Base-by-base conservation (phyloP, 1,140 invertebrate genomes). In the Himalopsyche phryganea region DNA sequence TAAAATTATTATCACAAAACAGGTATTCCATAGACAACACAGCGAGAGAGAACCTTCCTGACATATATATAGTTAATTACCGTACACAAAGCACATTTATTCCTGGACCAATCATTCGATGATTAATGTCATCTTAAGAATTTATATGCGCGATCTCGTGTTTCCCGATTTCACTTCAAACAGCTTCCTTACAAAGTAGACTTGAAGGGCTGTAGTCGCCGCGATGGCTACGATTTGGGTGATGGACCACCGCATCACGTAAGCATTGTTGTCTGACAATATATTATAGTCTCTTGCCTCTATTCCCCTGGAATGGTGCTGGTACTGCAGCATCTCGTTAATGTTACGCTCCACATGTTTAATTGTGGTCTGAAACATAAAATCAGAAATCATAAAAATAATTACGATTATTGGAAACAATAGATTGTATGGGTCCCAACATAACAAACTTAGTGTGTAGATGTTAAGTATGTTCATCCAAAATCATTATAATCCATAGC, bases 121-220 rank as follows among this genome's bases (percentile, higher is more conserved):
- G 23, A 28, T 28, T 28, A 28, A 28, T 9, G 9, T 5, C 3
- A 3, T 28, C 23, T 40, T 40, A 40, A 40, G n/a, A 13, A 50
- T 28, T 51, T 73, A 85, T 59, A 84, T 84, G 51, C 82, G 76
- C 17, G 79, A 78, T 66, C 78, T 84, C 4, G 81, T 81, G 13
- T 80, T 76, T 52, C 82, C 81, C n/a, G 81, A 80, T 68, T 87
- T 89, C 0, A 85, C 83, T 61, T 92, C 86, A 71, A 96, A 96
- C 1, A 96, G 76, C 77, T 91, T 91, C 61, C 88, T 83, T 7
- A 96, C 86, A 75, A 94, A 94, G 70, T 87, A 93, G 0, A 95
- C 90, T 80, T 96, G 89, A 28, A 90, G 66, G 10, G 83, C 79
- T 17, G 87, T 89, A 0, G 91, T 89, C 0, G 81, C 77, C 18